Evolutionary conservation across 1,140 invertebrate species (phyloP).

Genomic region (Zaprionus davidi): DNA sequence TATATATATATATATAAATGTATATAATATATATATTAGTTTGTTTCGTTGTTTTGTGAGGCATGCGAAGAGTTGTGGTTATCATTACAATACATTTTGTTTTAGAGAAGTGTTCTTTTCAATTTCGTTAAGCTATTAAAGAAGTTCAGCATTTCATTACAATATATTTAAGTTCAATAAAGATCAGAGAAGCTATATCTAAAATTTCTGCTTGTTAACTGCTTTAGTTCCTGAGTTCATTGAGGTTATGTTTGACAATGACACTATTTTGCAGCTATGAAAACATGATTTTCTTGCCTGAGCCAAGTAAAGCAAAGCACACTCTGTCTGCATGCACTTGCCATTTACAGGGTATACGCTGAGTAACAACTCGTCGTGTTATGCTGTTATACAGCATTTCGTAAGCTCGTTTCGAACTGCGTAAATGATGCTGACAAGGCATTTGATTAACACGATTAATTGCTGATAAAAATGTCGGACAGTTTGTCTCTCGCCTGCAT

Average conservation of each 20-base stretch:
- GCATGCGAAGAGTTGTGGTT: neutral
- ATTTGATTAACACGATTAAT: conserved; percentile 83
- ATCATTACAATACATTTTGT: neutral
- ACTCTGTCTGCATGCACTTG: neutral
- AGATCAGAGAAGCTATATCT: neutral
- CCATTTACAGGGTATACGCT: conserved; percentile 34
- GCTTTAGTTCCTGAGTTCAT: neutral
- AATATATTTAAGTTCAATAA: neutral
- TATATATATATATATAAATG: too few relatives aligned
- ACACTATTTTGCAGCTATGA: neutral
- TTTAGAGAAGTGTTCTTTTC: neutral
- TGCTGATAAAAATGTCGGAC: conserved; percentile 82
- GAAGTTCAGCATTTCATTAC: neutral
- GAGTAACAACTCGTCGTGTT: conserved; percentile 40
- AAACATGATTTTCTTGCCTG: conserved; percentile 1
- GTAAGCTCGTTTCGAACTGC: conserved; percentile 58
- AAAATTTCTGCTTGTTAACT: neutral
- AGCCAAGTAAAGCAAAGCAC: neutral
- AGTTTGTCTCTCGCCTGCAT: conserved; percentile 58
- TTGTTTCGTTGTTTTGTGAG: neutral
- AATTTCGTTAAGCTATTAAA: neutral
- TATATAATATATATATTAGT: neutral
- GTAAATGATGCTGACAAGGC: conserved; percentile 82
- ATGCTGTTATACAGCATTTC: conserved; percentile 47
- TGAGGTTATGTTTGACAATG: neutral